Conservation (phyloP, 2,797 vertebrate species). For the Oryzias sinensis region DNA sequence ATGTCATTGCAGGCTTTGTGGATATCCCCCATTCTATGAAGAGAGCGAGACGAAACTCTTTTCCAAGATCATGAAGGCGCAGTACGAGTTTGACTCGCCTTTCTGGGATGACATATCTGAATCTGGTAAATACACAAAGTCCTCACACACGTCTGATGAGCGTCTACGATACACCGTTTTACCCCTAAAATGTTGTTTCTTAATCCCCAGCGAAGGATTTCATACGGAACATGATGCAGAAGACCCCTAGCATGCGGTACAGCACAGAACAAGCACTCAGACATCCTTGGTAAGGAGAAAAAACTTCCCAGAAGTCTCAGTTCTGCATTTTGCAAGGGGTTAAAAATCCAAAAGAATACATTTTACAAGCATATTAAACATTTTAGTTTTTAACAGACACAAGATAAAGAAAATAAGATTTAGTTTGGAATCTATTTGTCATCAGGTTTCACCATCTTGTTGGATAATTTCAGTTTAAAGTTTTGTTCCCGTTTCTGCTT, state of each 20-base stretch:
- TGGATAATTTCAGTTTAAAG: not conserved
- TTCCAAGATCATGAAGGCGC: slow-evolving; percentile 95
- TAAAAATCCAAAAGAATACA: too few species aligned
- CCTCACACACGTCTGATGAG: not conserved
- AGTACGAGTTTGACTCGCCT: slow-evolving; percentile 96
- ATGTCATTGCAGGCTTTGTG: slow-evolving; percentile 83
- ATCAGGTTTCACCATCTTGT: not conserved
- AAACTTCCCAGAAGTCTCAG: too few species aligned
- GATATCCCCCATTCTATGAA: slow-evolving; percentile 97
- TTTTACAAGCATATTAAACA: too few species aligned
- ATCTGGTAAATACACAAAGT: slow-evolving; percentile 80
- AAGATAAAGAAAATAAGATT: too few species aligned
- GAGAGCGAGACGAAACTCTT: slow-evolving; percentile 93
- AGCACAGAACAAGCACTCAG: slow-evolving; percentile 87
- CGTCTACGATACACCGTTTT: not conserved
- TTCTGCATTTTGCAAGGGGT: too few species aligned
- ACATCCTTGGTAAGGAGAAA: slow-evolving; percentile 88
- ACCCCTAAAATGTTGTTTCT: not conserved
- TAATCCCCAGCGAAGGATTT: slow-evolving; percentile 89
- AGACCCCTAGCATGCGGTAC: slow-evolving; percentile 86
- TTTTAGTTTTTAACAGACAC: too few species aligned
- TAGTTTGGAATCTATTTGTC: too few species aligned
- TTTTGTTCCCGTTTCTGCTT: slow-evolving; percentile 12
- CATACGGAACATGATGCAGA: slow-evolving; percentile 93
- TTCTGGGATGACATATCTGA: slow-evolving; percentile 98